Conservation (phyloP, 37 sponge, comb jelly and placozoan genomes). For the Crambe crambe region DNA sequence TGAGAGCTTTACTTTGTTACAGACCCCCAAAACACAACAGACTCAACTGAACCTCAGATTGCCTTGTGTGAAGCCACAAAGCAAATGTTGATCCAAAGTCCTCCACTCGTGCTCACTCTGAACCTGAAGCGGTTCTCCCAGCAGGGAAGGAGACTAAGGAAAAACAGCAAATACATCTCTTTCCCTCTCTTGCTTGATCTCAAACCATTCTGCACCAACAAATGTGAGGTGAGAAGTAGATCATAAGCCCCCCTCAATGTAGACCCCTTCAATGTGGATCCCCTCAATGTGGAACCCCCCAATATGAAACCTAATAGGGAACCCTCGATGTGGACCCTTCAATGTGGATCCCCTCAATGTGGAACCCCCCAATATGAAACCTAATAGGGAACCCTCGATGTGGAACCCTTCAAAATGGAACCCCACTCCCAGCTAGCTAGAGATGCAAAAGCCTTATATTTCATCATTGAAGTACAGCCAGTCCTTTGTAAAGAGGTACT, state of each 20-base stretch:
- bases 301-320: neutral
- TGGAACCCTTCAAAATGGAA: neutral
- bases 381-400: neutral
- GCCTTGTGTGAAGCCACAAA: constrained; percentile 69
- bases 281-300: no score
- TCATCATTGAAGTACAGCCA: no score
- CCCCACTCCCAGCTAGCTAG: no score
- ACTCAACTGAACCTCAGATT: neutral
- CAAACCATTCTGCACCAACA: constrained; percentile 66
- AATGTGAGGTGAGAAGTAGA: constrained; percentile 49
- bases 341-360: no score
- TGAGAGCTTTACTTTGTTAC: no score
- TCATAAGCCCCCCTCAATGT: no score
- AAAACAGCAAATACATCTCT: constrained; percentile 76
- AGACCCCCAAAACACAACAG: neutral
- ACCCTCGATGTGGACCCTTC: no score
- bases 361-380: neutral
- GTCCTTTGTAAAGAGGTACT: no score
- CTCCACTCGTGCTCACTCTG: constrained; percentile 80
- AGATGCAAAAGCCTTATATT: no score
- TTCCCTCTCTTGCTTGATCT: constrained; percentile 88
- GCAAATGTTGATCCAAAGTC: constrained; percentile 63
- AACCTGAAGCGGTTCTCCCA: constrained; percentile 94
- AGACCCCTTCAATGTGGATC: neutral
- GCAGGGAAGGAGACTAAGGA: constrained; percentile 49